Conservation (phyloP, 2,888 invertebrate genomes). For the Notodonta dromedarius region DNA sequence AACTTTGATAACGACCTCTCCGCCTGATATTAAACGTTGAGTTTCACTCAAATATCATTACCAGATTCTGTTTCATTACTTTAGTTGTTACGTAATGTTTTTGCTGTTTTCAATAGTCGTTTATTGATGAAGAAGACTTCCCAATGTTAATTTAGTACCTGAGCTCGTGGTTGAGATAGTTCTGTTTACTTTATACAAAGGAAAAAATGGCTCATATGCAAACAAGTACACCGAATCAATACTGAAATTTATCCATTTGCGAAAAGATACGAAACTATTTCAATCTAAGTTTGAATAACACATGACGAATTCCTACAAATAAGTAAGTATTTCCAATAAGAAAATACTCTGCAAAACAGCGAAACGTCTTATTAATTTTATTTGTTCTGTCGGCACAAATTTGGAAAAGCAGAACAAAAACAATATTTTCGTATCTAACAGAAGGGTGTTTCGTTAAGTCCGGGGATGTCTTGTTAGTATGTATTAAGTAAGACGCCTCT, state of each 20-base stretch:
- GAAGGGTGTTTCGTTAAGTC: background rate
- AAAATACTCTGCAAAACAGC: background rate
- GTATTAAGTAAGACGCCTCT: background rate
- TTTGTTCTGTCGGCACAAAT: no score
- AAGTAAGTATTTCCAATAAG: background rate
- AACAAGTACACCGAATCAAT: no score
- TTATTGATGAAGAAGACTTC: background rate
- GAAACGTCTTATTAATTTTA: background rate
- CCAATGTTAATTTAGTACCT: background rate
- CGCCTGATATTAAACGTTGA: constrained; percentile 12
- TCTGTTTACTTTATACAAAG: no score
- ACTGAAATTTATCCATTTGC: no score
- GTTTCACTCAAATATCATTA: constrained; percentile 27
- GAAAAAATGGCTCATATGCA: no score
- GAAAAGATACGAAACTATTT: background rate
- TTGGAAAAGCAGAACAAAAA: no score
- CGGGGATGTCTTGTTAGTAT: background rate
- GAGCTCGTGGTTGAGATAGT: no score
- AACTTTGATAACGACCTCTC: constrained; percentile 34
- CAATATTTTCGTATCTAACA: background rate
- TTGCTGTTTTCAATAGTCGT: background rate
- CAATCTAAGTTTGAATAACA: background rate
- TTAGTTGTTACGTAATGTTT: background rate
- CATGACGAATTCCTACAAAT: no score
- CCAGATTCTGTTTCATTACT: constrained; percentile 32